Evolutionary conservation across 2,888 invertebrate species (phyloP), one percentile per base, ranked within the genome.

Genomic region (Harpalus rufipes): DNA sequence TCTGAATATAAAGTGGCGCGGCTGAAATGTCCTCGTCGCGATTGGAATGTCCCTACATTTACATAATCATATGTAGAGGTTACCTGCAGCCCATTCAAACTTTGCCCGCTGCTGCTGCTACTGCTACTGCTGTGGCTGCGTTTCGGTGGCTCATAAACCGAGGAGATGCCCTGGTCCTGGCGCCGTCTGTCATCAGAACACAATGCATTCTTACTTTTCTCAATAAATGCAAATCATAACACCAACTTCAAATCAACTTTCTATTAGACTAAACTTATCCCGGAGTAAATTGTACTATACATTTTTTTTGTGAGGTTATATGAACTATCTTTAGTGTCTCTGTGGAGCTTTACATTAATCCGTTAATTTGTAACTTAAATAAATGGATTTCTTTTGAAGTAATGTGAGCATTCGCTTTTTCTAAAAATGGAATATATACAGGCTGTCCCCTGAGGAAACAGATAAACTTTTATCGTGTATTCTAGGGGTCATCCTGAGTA

Each of bases 1-100:
- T 90, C 88, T 89, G 89, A 89, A 89, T 90, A 89, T 88, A 89
- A 89, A 90, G 89, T 87, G 87, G 87, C 88, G 81, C 81, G 81
- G 61, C 81, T 68, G 74, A 83, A 83, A 83, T 76, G 83, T 59
- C 83, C 83, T 83, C 83, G 83, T 76, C 76, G 85, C 86, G 87
- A 87, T 86, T 86, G 86, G 86, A 82, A 76, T 74, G 72, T 85
- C 76, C 81, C 81, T 78, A 63, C 56, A 89, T 89, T 89, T 89
- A 87, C 89, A 89, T 89, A 89, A 89, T 89, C 89, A 87, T 88
- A 89, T 89, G 89, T 89, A 87, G 81, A 83, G 85, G 86, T 86
- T 88, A 88, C 89, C 87, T 88, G 88, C 86, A 68, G 72, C 44
- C 86, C 87, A 86, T 87, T 87, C 86, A 87, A 85, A 86, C 85